These are phyloP conservation scores for Notodonta ziczac DNA, from an alignment of 2,888 invertebrate species.

Conservation along the genomic window DNA sequence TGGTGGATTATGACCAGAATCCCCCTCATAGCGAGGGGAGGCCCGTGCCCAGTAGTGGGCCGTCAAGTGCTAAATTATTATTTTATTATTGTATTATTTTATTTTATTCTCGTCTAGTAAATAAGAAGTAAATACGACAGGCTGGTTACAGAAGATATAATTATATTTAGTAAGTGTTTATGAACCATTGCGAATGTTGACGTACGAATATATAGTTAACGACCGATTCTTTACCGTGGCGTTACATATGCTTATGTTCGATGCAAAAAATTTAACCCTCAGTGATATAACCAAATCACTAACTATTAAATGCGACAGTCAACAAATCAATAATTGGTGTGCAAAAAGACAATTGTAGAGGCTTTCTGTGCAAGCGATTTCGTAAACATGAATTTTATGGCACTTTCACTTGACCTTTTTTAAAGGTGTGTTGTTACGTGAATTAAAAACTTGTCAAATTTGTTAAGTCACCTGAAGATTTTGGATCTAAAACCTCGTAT, in stretches of 20 bases:
- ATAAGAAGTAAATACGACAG: background rate
- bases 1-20: no score
- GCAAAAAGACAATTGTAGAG: conserved; percentile 5
- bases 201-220: background rate
- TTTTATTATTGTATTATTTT: no score
- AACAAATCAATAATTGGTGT: conserved; percentile 4
- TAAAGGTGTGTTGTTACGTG: conserved; percentile 4
- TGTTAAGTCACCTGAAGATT: background rate
- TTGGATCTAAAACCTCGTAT: no score
- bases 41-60: no score
- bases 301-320: background rate
- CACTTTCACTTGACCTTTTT: conserved; percentile 5
- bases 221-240: no score
- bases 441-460: conserved; percentile 3
- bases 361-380: background rate
- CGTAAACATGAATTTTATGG: conserved; percentile 7
- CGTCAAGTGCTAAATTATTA: no score
- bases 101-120: no score
- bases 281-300: background rate
- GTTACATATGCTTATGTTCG: background rate
- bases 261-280: background rate
- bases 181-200: background rate
- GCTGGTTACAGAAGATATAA: background rate
- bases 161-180: background rate
- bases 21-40: no score